A percentile compares a stretch with the other conserved stretches of the same genome.
Evolutionary conservation across 1,140 invertebrate species (phyloP).

Genomic region (Drosophila hydei): DNA sequence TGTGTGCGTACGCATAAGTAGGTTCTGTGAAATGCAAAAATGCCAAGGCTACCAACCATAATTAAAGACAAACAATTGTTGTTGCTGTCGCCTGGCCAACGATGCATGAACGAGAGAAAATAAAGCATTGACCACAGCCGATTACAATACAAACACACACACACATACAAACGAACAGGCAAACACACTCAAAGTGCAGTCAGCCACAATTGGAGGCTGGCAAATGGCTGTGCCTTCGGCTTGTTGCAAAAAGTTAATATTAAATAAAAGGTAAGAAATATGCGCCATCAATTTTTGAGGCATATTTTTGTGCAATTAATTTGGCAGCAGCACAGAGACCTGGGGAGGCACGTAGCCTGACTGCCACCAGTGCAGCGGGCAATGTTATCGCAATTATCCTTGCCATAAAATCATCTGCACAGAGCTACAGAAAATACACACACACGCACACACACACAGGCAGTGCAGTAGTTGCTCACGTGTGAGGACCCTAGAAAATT

Average conservation of each 20-base stretch:
- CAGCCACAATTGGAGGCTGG: conserved; percentile 27
- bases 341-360: neutral
- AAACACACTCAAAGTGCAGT: conserved; percentile 5
- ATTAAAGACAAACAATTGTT: conserved; percentile 81
- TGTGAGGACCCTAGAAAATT: conserved; percentile 24
- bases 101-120: conserved; percentile 69
- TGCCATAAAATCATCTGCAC: conserved; percentile 18
- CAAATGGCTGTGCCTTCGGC: conserved; percentile 32
- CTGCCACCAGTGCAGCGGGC: too few species aligned
- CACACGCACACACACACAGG: conserved; percentile 23
- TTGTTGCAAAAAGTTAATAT: conserved; percentile 43
- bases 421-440: neutral
- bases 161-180: conserved; percentile 16
- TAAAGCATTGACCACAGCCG: conserved; percentile 53
- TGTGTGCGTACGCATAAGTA: conserved; percentile 58
- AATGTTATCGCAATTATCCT: conserved; percentile 50
- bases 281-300: conserved; percentile 56
- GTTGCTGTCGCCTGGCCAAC: conserved; percentile 34
- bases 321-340: neutral
- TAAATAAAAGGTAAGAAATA: conserved; percentile 44
- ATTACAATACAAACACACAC: conserved; percentile 26
- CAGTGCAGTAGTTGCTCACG: neutral
- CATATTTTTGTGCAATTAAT: conserved; percentile 76
- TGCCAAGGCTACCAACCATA: conserved; percentile 77
- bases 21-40: conserved; percentile 63